Conservation (phyloP, 2,797 vertebrate species). For the Rhyacichthys aspro region DNA sequence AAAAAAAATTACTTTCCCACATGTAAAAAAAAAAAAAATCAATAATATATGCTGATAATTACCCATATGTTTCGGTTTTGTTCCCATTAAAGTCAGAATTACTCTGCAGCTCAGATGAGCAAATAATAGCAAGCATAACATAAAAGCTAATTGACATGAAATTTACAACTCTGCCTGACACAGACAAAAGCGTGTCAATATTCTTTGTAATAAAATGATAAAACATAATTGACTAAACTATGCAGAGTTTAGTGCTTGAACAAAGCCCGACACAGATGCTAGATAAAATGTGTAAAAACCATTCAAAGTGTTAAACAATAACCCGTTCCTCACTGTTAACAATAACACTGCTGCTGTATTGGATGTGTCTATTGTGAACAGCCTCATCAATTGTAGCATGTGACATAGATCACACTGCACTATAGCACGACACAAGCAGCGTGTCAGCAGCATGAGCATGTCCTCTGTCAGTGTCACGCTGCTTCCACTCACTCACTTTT, state of each 20-base stretch:
- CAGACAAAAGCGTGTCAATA: neutral
- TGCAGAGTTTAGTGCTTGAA: neutral
- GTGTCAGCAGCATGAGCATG: constrained; percentile 34
- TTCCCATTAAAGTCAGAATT: no score
- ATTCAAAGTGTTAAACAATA: constrained; percentile 5
- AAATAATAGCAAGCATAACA: no score
- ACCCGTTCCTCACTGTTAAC: neutral
- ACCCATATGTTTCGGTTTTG: no score
- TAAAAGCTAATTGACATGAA: neutral
- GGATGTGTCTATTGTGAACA: constrained; percentile 8
- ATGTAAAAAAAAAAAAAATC: no score
- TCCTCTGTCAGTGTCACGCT: constrained; percentile 39
- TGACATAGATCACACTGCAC: neutral
- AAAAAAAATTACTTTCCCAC: no score
- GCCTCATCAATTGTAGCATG: constrained; percentile 1
- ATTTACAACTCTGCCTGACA: constrained; percentile 1
- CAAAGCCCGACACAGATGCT: neutral
- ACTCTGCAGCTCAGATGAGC: no score
- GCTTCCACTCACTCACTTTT: constrained; percentile 43
- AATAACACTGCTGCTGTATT: neutral
- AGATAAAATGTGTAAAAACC: neutral
- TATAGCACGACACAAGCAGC: constrained; percentile 16
- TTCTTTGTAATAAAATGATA: neutral
- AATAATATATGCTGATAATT: no score
- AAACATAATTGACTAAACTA: neutral